Evolutionary conservation across 2,888 invertebrate species (phyloP).

Genomic region (Hoplodrina ambigua): DNA sequence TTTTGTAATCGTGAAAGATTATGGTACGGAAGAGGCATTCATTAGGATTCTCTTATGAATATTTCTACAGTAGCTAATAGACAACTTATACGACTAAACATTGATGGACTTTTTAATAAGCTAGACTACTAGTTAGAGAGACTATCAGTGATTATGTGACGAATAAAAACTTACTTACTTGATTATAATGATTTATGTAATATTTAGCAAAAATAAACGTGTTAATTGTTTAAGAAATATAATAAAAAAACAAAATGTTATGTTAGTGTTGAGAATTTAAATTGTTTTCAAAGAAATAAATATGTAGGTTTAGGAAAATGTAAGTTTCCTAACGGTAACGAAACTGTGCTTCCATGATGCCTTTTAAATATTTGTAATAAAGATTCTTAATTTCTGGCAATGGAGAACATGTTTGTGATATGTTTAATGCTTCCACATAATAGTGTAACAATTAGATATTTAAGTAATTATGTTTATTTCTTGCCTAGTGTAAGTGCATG

Average conservation of each 20-base stretch:
- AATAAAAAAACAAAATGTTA: constrained; percentile 10
- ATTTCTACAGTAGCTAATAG: neutral
- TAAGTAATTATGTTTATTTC: constrained; percentile 62
- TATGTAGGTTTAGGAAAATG: constrained; percentile 1
- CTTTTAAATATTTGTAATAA: constrained; percentile 47
- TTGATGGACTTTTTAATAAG: neutral
- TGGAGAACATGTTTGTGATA: constrained; percentile 72
- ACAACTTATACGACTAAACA: neutral
- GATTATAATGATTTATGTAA: constrained; percentile 6
- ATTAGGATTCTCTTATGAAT: neutral
- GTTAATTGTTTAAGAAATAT: constrained; percentile 23
- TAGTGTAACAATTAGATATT: constrained; percentile 52
- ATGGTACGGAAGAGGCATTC: constrained; percentile 21
- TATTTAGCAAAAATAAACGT: constrained; percentile 15
- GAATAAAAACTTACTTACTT: neutral
- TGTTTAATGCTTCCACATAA: constrained; percentile 73
- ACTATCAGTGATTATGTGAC: neutral
- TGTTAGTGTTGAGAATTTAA: constrained; percentile 21
- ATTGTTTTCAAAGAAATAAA: constrained; percentile 19
- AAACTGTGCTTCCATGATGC: constrained; percentile 69
- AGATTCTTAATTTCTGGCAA: constrained; percentile 63
- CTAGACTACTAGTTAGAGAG: neutral
- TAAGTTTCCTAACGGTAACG: constrained; percentile 1
- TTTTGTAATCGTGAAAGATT: constrained; percentile 4
- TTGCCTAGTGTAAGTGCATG: constrained; percentile 71